Conservation (phyloP, 2,888 invertebrate species). For the Alviniconcha strummeri region DNA sequence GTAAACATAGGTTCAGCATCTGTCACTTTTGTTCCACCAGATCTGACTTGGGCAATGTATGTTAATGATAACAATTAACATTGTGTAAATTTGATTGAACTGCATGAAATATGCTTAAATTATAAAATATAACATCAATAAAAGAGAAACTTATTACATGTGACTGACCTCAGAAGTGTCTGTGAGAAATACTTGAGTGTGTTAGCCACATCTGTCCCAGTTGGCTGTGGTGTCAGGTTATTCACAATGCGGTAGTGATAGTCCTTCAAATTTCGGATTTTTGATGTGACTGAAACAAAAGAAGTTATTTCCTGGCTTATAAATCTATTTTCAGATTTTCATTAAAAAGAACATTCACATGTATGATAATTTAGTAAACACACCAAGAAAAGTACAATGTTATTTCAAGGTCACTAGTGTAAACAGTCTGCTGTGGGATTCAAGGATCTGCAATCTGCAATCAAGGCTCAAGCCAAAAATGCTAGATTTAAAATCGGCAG, state of each 20-base stretch:
- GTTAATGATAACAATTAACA: too few species aligned
- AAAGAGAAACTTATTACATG: neutral
- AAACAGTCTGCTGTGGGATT: too few species aligned
- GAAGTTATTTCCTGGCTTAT: neutral
- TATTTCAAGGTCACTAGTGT: too few species aligned
- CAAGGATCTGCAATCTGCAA: too few species aligned
- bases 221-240: slow-evolving; percentile 92
- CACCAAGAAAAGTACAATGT: neutral
- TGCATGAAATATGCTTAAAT: too few species aligned
- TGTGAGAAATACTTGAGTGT: slow-evolving; percentile 98
- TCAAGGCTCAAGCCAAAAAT: too few species aligned
- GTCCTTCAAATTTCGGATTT: slow-evolving; percentile 97
- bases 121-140: neutral
- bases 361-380: slow-evolving; percentile 11
- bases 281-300: slow-evolving; percentile 88
- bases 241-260: slow-evolving; percentile 94
- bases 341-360: neutral
- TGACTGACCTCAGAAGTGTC: slow-evolving; percentile 90
- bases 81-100: too few species aligned
- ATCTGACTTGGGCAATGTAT: too few species aligned
- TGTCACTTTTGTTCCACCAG: too few species aligned
- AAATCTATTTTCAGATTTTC: too few species aligned
- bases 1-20: too few species aligned
- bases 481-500: too few species aligned
- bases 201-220: slow-evolving; percentile 96